Evolutionary conservation across 2,888 invertebrate genomes (phyloP).

Genomic region (Orthosia cruda): DNA sequence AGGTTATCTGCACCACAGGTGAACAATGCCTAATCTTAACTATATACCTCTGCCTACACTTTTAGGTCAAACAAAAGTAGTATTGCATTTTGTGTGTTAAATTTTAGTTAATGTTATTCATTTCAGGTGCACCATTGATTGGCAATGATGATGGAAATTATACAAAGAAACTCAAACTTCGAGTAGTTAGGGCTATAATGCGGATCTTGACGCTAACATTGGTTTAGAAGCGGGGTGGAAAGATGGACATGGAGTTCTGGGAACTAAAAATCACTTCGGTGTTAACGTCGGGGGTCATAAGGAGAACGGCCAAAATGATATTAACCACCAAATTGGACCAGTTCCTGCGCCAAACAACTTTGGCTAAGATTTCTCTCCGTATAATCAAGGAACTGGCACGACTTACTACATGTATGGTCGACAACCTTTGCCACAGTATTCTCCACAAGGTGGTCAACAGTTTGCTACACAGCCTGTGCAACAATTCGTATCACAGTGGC

Average conservation of each 20-base stretch:
- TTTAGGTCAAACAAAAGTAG: no score
- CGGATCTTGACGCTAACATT: background rate
- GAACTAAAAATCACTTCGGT: background rate
- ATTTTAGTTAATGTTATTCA: background rate
- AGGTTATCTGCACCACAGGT: no score
- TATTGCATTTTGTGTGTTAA: background rate
- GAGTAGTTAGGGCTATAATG: background rate
- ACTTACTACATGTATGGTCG: background rate
- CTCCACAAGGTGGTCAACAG: background rate
- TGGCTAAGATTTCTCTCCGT: no score
- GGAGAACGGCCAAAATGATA: background rate
- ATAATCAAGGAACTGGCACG: background rate
- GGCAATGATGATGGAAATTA: background rate
- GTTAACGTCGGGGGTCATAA: background rate
- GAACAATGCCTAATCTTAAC: no score
- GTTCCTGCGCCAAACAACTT: background rate
- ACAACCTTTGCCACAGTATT: no score
- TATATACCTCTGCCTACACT: no score
- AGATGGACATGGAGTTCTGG: background rate
- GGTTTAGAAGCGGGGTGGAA: background rate
- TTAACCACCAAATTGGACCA: background rate
- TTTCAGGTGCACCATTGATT: slow-evolving; percentile 26
- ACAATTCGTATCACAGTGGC: background rate
- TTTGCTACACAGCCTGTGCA: no score
- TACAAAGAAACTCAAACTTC: background rate